Evolutionary conservation across 2,888 invertebrate genomes (phyloP), one percentile per base, ranked within the genome.

Genomic region (Epicampocera succincta): DNA sequence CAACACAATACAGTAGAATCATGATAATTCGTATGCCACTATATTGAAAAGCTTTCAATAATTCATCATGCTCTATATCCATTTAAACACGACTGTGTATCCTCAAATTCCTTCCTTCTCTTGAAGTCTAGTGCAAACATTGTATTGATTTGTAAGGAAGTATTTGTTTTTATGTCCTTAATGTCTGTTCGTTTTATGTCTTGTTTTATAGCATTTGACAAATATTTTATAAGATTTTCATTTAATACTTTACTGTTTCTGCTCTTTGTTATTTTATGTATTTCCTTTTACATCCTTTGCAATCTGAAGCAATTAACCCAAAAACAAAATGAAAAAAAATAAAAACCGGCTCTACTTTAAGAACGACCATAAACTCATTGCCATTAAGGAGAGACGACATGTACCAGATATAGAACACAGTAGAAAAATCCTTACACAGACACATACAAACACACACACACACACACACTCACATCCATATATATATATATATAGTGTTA

Each of bases 231-330:
- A 73, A 46, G 66, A 66, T 56, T 71, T 9, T 38, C n/a, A 21
- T 60, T 56, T 66, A 54, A 54, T 75, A 66, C 21, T 21, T 46
- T 46, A 42, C 15, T 42, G 40, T 54, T 33, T n/a, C 46, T 52
- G 19, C 63, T 54, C 54, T 42, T 40, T 21, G 33, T 12, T 56
- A 9, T 81, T 69, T 77, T 68, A 68, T 76, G 19, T 44, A 63
- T 56, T 63, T 63, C 58, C 46, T 50, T 63, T 58, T 65, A 73
- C 77, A 38, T 81, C 58, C 77, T 74, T 54, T 73, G 58, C 77
- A 81, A 81, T 77, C 69, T 68, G 38, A 81, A 84, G 79, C 83
- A 84, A 84, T 83, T 84, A 83, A 81, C 83, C 84, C 72, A 83
- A 79, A 60, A 9, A 79, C 4, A 83, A 73, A 58, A 56, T 76